Evolutionary conservation across 1,140 invertebrate species (phyloP), one percentile per base, ranked within the genome.

Genomic region (Brachystomella parvula): DNA sequence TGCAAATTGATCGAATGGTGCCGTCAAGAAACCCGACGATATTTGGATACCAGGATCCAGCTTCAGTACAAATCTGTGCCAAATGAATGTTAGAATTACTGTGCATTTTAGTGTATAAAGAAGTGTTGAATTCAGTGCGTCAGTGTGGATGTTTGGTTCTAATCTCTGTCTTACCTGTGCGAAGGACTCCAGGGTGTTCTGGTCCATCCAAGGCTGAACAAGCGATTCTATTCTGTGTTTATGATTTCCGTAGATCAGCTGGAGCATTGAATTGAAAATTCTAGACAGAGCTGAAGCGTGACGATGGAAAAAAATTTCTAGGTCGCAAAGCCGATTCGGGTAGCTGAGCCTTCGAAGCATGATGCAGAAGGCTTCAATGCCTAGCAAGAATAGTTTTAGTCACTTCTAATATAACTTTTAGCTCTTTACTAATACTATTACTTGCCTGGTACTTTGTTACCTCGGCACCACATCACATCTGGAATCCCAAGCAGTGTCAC

Each of bases 11-110:
- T 35, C 60, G 12, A 2, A 3, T 33, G 2, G 60, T 62, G 2
- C 60, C 60, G 39, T 62, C 60, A 35, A 62, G 3, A 39, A 62
- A 62, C 3, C 60, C 60, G 15, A 62, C 19, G 28, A 35, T 3
- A 6, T 44, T 62, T 39, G 58, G 15, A 24, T 31, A 60, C 6
- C 19, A 19, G 3, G 29, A 60, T 3, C 32, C 58, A 31, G 58
- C 28, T 3, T 60, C 29, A 29, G 3, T 12, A 30, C 28, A 33
- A 30, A 33, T 31, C 58, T 60, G 58, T 53, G 12, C 24, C 12
- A 26, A 60, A 33, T 60, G 3, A 31, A 60, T 31, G 32, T 9
- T 60, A 28, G 58, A 60, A 60, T 30, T 29, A 15, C 15, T 12
- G 12, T 53, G 12, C 35, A 39, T 19, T 53, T 53, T 17, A 24